Percentiles rank a stretch among this genome's conserved stretches.
These are phyloP conservation scores for Sceloporus tristichus DNA, from an alignment of 2,113 vertebrate species.

Conservation along the genomic window DNA sequence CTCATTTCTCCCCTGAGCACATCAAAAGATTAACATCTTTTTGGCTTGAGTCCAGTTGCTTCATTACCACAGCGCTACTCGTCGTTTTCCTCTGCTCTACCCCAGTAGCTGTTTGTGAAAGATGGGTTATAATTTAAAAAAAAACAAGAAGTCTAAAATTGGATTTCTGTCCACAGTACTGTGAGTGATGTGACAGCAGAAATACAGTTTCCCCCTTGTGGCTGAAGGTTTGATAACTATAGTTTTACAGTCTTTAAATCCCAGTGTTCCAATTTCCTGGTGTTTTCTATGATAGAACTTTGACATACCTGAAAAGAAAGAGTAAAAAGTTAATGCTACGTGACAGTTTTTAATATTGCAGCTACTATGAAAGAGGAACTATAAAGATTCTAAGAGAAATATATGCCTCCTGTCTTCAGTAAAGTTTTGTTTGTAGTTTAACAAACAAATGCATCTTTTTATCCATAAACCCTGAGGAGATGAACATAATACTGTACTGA, in stretches of 20 bases:
- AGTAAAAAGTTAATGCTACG: not conserved
- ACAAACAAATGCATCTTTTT: not conserved
- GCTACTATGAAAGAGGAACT: rapidly evolving
- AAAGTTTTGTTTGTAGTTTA: not conserved
- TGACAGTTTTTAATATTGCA: constrained; percentile 14
- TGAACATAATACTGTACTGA: not conserved
- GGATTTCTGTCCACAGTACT: rapidly evolving
- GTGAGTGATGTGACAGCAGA: not conserved
- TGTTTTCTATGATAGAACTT: not conserved
- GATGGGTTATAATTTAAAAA: not conserved
- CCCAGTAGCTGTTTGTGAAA: constrained; percentile 45
- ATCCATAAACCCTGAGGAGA: not conserved
- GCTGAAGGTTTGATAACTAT: not conserved
- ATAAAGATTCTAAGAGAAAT: constrained; percentile 9
- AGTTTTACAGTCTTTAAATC: not conserved
- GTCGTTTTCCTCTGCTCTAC: too few relatives aligned
- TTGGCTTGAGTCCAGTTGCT: too few relatives aligned
- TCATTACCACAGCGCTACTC: too few relatives aligned
- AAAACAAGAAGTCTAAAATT: not conserved
- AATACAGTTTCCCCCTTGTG: constrained; percentile 14
- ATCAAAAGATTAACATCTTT: too few relatives aligned
- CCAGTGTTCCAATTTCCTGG: constrained; percentile 6
- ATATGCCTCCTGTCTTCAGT: not conserved
- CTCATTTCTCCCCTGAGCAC: too few relatives aligned
- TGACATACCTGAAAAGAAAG: constrained; percentile 18